phyloP scores from a whole-genome alignment of 2,113 vertebrate genomes.

The Vanacampus margaritifer region DNA sequence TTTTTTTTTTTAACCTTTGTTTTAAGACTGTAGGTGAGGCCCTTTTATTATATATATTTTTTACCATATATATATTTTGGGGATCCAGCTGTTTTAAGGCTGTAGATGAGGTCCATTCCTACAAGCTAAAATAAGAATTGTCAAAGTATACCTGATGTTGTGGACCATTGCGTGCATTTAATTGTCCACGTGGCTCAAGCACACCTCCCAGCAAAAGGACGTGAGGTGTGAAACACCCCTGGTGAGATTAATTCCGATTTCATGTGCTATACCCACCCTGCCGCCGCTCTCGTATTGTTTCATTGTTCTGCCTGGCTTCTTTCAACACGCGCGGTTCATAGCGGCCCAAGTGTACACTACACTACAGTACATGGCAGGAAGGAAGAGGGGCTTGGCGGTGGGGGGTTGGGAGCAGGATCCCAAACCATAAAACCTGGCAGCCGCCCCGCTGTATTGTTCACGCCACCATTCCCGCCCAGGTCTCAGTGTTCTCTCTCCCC shows the following conservation, averaged over 20 bases:
- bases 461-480: constrained; percentile 54
- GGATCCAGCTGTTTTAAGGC: too few species aligned
- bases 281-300: constrained; percentile 59
- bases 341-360: constrained; percentile 74
- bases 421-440: constrained; percentile 71
- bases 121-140: not conserved
- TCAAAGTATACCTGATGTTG: not conserved
- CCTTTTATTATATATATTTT: too few species aligned
- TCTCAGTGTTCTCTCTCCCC: constrained; percentile 59
- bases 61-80: too few species aligned
- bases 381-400: constrained; percentile 72
- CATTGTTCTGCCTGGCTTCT: constrained; percentile 68
- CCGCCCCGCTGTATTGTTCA: constrained; percentile 74
- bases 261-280: constrained; percentile 15
- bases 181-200: not conserved
- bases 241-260: constrained; percentile 26
- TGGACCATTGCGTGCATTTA: not conserved
- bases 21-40: too few species aligned
- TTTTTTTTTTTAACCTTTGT: too few species aligned
- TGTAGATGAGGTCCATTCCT: not conserved
- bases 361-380: constrained; percentile 76
- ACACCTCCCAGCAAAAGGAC: constrained; percentile 14
- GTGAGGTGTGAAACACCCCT: constrained; percentile 23
- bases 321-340: constrained; percentile 51
- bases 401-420: constrained; percentile 68